phyloP scores from a whole-genome alignment of 35 echinoderm and acorn worm species.

The Lytechinus pictus region DNA sequence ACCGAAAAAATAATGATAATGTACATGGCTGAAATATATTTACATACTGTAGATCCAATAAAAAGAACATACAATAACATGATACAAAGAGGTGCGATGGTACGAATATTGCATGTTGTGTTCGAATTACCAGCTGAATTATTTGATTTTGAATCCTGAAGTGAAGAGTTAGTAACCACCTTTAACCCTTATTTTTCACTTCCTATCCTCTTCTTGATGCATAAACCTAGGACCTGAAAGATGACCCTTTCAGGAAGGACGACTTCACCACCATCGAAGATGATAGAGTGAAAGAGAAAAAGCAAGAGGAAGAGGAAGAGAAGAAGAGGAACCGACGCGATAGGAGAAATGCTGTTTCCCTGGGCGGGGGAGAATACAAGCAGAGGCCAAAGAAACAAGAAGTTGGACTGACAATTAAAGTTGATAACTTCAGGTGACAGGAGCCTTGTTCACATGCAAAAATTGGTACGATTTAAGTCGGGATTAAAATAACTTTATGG shows the following conservation, averaged over 20 bases:
- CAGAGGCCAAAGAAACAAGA: not conserved
- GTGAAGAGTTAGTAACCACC: not conserved
- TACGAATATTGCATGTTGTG: too few species aligned
- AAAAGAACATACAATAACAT: too few species aligned
- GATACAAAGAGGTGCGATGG: too few species aligned
- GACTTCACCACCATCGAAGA: constrained; percentile 80
- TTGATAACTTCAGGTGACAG: constrained; percentile 22
- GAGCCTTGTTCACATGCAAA: not conserved
- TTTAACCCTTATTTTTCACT: not conserved
- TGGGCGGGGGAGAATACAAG: not conserved
- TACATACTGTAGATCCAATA: too few species aligned
- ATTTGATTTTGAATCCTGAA: too few species aligned
- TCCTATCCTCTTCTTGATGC: not conserved
- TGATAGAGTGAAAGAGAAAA: constrained; percentile 57
- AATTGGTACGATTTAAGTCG: too few species aligned
- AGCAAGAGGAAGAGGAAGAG: constrained; percentile 63
- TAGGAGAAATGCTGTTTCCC: constrained; percentile 7
- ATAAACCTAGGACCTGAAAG: constrained; percentile 53
- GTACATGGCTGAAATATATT: too few species aligned
- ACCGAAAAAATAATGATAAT: too few species aligned
- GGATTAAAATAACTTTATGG: too few species aligned
- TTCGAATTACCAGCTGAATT: too few species aligned
- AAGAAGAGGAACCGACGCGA: constrained; percentile 45
- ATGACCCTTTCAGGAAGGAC: constrained; percentile 70
- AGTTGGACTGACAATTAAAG: not conserved